Base-by-base conservation (phyloP, 2,888 invertebrate species). In the Chelonus formosanus region DNA sequence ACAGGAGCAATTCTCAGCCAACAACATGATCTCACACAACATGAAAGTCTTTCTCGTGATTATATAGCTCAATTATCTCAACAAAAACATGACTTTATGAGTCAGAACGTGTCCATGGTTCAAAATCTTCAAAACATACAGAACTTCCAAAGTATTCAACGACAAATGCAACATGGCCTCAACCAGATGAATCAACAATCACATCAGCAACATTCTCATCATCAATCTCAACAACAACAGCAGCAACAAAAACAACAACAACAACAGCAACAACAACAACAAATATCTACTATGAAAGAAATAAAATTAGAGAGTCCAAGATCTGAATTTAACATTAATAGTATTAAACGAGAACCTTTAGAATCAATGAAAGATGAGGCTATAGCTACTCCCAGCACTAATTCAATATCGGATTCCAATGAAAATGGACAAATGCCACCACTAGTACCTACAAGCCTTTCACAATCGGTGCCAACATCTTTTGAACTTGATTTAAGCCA, bases 1-100 rank as follows among this genome's bases (percentile, higher is more conserved):
- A 87, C 87, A 34, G 87, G 88, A 8, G 88, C 87, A 5, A 84
- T 89, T 45, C 85, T 86, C 69, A 84, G 85, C 67, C 86, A 86
- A 66, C 84, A 83, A 47, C 83, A 83, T 56, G 78, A 80, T 10
- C 74, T 83, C 65, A 50, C 73, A 7, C 70, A 57, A 52, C 72
- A 72, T 20, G 20, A 62, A 31, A 45, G 32, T 74, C 64, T 56
- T 75, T 79, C 73, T 65, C 81, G 74, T 74, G 81, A 76, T 43
- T 80, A 79, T 66, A 70, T 80, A 63, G 71, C 76, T 3, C 84
- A 78, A 68, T 70, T 79, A 7, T 79, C 83, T 3, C 84, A 84
- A 53, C 83, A 84, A 52, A 83, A 83, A 59, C 82, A 83, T 66
- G 83, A 84, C 53, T 83, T 83, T 65, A 83, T 83, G 80, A 75